These are phyloP conservation scores for Chymomyza amoena DNA, from an alignment of 2,888 invertebrate species.

Conservation along the genomic window DNA sequence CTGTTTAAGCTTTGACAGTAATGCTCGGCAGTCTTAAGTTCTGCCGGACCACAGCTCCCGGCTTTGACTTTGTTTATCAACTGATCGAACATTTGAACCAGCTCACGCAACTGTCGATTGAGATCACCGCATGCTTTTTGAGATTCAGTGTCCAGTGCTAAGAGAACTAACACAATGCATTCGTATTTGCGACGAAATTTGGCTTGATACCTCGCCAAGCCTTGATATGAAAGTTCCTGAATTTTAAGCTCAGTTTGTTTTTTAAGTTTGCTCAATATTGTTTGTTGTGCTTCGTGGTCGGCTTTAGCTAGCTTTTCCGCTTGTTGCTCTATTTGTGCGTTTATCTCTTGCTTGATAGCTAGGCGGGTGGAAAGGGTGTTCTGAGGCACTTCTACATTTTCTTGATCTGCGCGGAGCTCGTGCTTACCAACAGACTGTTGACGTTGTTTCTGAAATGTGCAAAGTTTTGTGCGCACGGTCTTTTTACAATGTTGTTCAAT, in stretches of 20 bases:
- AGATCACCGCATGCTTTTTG: slow-evolving; percentile 70
- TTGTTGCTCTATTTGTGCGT: slow-evolving; percentile 55
- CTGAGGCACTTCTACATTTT: slow-evolving; percentile 32
- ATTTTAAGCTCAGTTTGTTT: slow-evolving; percentile 63
- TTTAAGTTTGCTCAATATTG: slow-evolving; percentile 55
- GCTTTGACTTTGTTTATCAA: slow-evolving; percentile 68
- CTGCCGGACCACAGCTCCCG: slow-evolving; percentile 80
- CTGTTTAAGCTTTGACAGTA: slow-evolving; percentile 79
- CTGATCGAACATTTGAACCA: slow-evolving; percentile 70
- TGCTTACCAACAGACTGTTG: slow-evolving; percentile 34
- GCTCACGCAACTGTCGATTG: slow-evolving; percentile 77
- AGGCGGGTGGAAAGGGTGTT: slow-evolving; percentile 44
- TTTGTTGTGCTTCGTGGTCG: slow-evolving; percentile 56
- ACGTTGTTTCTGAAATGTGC: slow-evolving; percentile 73
- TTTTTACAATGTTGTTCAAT: slow-evolving; percentile 61
- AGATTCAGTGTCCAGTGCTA: slow-evolving; percentile 77
- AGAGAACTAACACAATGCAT: slow-evolving; percentile 80
- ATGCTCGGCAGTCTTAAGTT: slow-evolving; percentile 81
- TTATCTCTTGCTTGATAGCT: slow-evolving; percentile 46
- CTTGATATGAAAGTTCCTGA: slow-evolving; percentile 78
- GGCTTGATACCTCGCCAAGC: slow-evolving; percentile 81
- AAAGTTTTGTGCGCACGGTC: slow-evolving; percentile 49
- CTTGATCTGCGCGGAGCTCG: slow-evolving; percentile 26
- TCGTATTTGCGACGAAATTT: slow-evolving; percentile 81
- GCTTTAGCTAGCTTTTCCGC: slow-evolving; percentile 63